Conservation (phyloP, 2,113 vertebrate species). For the Misgurnus anguillicaudatus region DNA sequence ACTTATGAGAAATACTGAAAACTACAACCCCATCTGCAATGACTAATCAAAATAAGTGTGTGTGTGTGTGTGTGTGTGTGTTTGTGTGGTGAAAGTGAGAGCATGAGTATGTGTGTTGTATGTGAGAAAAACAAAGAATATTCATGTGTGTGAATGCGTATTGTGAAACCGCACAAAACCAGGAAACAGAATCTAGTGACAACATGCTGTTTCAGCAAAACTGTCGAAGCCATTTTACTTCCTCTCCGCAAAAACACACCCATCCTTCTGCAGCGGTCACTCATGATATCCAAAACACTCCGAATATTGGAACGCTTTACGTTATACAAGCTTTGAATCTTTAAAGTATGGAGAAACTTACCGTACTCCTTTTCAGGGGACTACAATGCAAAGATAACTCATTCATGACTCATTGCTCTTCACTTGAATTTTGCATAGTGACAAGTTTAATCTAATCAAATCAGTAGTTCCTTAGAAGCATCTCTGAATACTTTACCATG, state of each 20-base stretch:
- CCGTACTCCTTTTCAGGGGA: too few species aligned
- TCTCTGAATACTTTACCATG: too few species aligned
- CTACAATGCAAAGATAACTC: too few species aligned
- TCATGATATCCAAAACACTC: neutral
- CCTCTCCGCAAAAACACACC: constrained; percentile 27
- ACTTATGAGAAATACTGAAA: neutral
- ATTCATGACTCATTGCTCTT: too few species aligned
- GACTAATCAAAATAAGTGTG: neutral
- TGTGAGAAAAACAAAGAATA: neutral
- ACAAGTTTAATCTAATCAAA: too few species aligned
- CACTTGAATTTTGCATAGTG: too few species aligned
- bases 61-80: constrained; percentile 18
- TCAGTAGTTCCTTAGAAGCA: too few species aligned
- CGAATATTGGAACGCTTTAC: neutral
- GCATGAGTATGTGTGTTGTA: neutral
- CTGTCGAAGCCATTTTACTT: constrained; percentile 28
- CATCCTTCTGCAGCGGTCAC: neutral
- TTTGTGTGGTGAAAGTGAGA: neutral
- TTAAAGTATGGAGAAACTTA: too few species aligned
- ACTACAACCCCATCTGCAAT: neutral
- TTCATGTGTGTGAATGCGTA: constrained; percentile 12
- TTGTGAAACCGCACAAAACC: constrained; percentile 40
- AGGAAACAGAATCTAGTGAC: constrained; percentile 33
- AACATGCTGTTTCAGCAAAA: constrained; percentile 37
- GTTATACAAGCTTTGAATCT: neutral